Percentiles rank a stretch among this genome's conserved stretches.
phyloP scores from a whole-genome alignment of 2,888 invertebrate genomes.

The Cosmia pyralina region DNA sequence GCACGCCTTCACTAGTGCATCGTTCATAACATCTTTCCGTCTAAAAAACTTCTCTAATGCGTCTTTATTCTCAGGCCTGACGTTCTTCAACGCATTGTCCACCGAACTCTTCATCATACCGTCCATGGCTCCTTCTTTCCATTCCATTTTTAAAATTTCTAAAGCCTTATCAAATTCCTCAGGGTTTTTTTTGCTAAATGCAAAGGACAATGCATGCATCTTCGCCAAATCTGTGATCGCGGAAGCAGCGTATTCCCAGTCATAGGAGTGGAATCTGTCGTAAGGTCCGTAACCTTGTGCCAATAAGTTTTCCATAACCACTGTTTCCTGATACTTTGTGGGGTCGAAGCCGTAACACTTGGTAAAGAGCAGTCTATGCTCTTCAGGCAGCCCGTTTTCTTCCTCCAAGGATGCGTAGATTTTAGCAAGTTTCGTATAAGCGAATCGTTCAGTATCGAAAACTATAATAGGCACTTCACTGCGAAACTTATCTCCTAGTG shows the following conservation, averaged over 20 bases:
- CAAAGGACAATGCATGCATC: constrained; percentile 76
- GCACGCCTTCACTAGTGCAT: constrained; percentile 48
- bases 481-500: constrained; percentile 36
- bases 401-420: constrained; percentile 45
- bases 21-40: constrained; percentile 3
- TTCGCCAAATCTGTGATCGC: constrained; percentile 70
- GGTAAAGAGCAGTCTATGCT: constrained; percentile 45
- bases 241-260: constrained; percentile 55
- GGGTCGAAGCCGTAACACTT: constrained; percentile 54
- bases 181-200: constrained; percentile 66
- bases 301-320: constrained; percentile 56
- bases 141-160: background rate
- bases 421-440: constrained; percentile 44
- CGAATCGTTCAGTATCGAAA: constrained; percentile 45
- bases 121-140: constrained; percentile 9
- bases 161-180: constrained; percentile 14
- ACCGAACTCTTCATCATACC: constrained; percentile 16
- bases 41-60: constrained; percentile 62
- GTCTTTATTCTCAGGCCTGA: constrained; percentile 66
- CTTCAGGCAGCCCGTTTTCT: constrained; percentile 37
- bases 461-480: background rate
- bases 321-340: constrained; percentile 43
- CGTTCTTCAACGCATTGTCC: constrained; percentile 42
- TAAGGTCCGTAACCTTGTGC: constrained; percentile 58
- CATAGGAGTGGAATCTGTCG: constrained; percentile 62